Evolutionary conservation across 2,888 invertebrate species (phyloP).

Genomic region (Hydrotaea cyrtoneurina): DNA sequence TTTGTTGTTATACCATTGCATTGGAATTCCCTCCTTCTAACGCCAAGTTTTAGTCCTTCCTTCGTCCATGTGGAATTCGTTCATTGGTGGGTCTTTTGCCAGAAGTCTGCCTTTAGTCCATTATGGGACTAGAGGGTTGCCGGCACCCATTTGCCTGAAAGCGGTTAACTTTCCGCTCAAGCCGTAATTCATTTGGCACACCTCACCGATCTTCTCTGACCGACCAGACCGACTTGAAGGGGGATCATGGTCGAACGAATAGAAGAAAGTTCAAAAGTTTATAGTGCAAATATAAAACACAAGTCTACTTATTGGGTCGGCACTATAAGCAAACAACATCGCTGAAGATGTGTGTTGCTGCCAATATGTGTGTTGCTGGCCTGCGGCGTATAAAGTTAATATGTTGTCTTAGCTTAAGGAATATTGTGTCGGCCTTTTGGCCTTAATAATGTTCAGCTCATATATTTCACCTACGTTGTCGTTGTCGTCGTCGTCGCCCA

Average conservation of each 20-base stretch:
- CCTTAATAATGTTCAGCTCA: conserved; percentile 64
- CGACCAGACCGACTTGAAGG: conserved; percentile 4
- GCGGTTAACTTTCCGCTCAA: conserved; percentile 43
- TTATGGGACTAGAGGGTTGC: too few species aligned
- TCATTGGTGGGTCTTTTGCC: too few species aligned
- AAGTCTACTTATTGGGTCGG: conserved; percentile 41
- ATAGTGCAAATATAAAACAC: conserved; percentile 61
- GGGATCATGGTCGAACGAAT: conserved; percentile 24
- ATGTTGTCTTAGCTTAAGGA: conserved; percentile 28
- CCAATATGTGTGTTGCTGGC: background rate
- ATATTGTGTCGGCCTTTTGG: conserved; percentile 66
- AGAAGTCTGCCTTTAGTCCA: too few species aligned
- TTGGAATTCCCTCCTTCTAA: too few species aligned
- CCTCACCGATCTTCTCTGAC: conserved; percentile 49
- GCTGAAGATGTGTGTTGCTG: background rate
- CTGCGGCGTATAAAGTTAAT: conserved; percentile 24
- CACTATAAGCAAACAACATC: background rate
- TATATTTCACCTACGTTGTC: conserved; percentile 40
- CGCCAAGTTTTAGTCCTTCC: too few species aligned
- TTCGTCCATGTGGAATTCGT: too few species aligned
- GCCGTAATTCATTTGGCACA: conserved; percentile 38
- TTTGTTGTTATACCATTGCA: too few species aligned
- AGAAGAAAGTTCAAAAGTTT: conserved; percentile 65
- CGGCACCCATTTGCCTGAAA: background rate
- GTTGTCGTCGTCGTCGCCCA: background rate